Percentiles rank a stretch among this genome's conserved stretches.
Conservation (phyloP, 2,113 vertebrate genomes). For the Sigmodon hispidus region DNA sequence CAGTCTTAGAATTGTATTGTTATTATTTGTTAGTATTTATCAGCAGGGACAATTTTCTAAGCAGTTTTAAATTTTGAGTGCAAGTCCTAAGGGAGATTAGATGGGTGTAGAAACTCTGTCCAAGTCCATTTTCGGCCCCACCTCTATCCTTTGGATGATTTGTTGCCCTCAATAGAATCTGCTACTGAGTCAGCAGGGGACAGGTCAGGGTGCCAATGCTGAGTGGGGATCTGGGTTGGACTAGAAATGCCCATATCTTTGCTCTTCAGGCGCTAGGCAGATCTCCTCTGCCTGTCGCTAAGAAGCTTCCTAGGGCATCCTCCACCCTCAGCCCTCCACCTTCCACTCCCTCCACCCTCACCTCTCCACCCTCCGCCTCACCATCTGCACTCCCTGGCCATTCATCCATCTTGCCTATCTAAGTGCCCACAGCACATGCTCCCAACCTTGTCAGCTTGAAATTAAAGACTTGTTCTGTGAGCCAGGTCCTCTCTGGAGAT, state of each 20-base stretch:
- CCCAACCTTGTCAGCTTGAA: constrained; percentile 76
- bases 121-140: not conserved
- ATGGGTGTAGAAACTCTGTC: not conserved
- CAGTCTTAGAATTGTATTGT: not conserved
- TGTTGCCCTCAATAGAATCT: not conserved
- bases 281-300: not conserved
- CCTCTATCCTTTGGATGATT: not conserved
- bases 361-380: not conserved
- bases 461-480: constrained; percentile 71
- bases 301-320: not conserved
- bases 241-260: not conserved
- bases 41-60: not conserved
- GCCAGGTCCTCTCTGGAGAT: constrained; percentile 20
- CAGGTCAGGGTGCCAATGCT: not conserved
- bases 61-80: not conserved
- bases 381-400: constrained; percentile 22
- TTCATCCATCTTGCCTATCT: constrained; percentile 19
- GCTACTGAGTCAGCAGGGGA: not conserved
- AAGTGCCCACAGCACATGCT: not conserved
- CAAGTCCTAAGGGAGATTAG: not conserved
- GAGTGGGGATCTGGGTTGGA: accelerated
- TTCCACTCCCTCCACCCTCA: accelerated
- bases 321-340: not conserved
- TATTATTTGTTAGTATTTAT: not conserved
- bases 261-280: not conserved